phyloP scores from a whole-genome alignment of 2,113 vertebrate species.

The Crotalus horridus region DNA sequence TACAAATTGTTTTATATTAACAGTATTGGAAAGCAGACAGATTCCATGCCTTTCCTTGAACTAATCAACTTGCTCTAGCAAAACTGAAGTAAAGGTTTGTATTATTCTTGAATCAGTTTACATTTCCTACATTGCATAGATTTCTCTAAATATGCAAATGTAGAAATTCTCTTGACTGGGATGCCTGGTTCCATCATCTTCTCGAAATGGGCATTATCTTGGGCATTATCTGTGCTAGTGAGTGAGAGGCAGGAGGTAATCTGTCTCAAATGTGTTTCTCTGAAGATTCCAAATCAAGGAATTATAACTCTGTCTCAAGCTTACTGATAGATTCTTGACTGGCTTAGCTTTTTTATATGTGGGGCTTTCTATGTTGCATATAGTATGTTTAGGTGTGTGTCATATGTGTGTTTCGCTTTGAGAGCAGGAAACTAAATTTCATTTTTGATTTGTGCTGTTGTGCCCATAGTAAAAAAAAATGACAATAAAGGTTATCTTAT shows the following conservation, averaged over 20 bases:
- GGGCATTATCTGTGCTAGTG: not conserved
- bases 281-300: not conserved
- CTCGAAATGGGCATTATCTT: not conserved
- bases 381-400: too few species aligned
- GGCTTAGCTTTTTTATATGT: not conserved
- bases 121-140: not conserved
- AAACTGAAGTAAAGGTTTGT: not conserved
- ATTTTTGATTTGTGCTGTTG: too few species aligned
- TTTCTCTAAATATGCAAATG: not conserved
- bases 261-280: not conserved
- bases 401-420: too few species aligned
- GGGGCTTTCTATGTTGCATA: not conserved
- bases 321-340: not conserved
- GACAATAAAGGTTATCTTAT: too few species aligned
- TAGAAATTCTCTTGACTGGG: not conserved
- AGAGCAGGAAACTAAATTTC: too few species aligned
- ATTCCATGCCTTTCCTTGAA: not conserved
- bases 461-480: too few species aligned
- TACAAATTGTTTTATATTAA: not conserved
- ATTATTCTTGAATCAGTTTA: not conserved
- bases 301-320: not conserved
- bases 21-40: not conserved
- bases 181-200: not conserved
- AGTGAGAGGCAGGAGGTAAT: not conserved
- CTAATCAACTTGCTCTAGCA: not conserved